These are phyloP conservation scores for Melanotaenia boesemani DNA, from an alignment of 2,797 vertebrate genomes.

Conservation along the genomic window DNA sequence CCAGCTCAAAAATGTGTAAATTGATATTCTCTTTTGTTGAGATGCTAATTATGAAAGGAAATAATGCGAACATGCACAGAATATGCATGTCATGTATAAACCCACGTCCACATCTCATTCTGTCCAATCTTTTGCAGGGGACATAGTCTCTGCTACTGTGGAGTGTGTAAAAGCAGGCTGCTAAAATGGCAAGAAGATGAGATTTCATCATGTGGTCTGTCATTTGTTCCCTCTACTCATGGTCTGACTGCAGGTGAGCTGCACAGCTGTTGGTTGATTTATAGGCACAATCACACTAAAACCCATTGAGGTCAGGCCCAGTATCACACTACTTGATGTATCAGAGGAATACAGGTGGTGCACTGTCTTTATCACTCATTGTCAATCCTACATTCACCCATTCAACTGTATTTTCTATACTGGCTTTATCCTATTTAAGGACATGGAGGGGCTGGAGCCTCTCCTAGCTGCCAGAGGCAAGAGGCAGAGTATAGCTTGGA, in stretches of 20 bases:
- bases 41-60: not conserved
- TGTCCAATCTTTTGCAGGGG: slow-evolving; percentile 1
- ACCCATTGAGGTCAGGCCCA: slow-evolving; percentile 51
- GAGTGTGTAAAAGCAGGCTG: slow-evolving; percentile 24
- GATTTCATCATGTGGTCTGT: slow-evolving; percentile 45
- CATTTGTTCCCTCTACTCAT: slow-evolving; percentile 44
- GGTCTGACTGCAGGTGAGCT: slow-evolving; percentile 33
- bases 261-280: slow-evolving; percentile 54
- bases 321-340: slow-evolving; percentile 23
- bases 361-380: slow-evolving; percentile 50
- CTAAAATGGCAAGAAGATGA: slow-evolving; percentile 29
- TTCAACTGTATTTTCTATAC: too few species aligned
- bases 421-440: too few species aligned
- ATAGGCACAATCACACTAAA: slow-evolving; percentile 48
- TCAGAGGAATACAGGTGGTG: slow-evolving; percentile 56
- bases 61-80: not conserved
- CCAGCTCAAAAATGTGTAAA: not conserved
- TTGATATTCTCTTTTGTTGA: not conserved
- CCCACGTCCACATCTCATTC: not conserved
- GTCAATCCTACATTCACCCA: slow-evolving; percentile 42
- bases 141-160: not conserved
- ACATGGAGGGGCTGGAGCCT: too few species aligned
- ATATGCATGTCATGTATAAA: not conserved
- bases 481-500: too few species aligned
- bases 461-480: too few species aligned